Percentiles rank a stretch among this genome's conserved stretches.
These are phyloP conservation scores for Coptodon bakossiorum DNA, from an alignment of 2,113 vertebrate species.

Conservation along the genomic window DNA sequence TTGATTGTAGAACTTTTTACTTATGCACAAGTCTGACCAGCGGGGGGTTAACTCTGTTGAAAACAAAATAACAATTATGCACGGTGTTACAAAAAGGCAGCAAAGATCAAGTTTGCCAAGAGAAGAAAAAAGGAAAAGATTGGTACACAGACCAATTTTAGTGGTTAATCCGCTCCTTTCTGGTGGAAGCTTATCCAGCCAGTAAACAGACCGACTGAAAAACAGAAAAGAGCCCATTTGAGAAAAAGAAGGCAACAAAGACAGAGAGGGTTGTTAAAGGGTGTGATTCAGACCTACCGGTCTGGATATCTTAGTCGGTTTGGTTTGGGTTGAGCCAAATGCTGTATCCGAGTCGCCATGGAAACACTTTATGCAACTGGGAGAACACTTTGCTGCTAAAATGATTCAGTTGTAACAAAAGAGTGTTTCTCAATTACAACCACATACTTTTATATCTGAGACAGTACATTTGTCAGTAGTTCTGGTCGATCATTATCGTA, in stretches of 20 bases:
- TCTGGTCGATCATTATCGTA: not conserved
- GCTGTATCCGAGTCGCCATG: conserved; percentile 54
- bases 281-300: conserved; percentile 31
- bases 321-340: conserved; percentile 54
- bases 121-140: not conserved
- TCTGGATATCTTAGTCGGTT: conserved; percentile 53
- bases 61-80: not conserved
- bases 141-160: conserved; percentile 14
- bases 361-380: not conserved
- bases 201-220: conserved; percentile 66
- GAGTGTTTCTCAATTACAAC: not conserved
- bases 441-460: not conserved
- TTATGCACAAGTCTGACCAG: conserved; percentile 41
- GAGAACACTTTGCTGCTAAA: not conserved
- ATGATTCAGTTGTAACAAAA: not conserved
- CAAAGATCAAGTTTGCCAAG: not conserved
- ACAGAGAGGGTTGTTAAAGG: not conserved
- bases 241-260: not conserved
- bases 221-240: not conserved
- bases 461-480: not conserved
- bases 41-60: conserved; percentile 46
- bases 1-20: conserved; percentile 16
- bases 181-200: conserved; percentile 60
- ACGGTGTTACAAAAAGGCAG: not conserved
- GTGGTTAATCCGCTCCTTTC: conserved; percentile 13